phyloP scores from a whole-genome alignment of 2,113 vertebrate genomes.

The Noturus placidus region DNA sequence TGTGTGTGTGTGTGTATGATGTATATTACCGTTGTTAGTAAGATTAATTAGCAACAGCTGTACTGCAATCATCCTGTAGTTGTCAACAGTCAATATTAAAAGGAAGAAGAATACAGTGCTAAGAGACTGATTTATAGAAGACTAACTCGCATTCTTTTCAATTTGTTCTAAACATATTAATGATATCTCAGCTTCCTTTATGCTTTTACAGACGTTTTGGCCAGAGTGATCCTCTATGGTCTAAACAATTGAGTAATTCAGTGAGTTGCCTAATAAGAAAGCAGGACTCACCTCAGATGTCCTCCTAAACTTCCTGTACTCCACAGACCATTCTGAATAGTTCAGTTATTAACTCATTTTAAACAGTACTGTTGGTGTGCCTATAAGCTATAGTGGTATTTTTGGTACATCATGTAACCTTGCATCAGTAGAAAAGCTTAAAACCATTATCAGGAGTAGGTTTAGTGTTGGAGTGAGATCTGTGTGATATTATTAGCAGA shows the following conservation, averaged over 20 bases:
- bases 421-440: not conserved
- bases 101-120: too few relatives aligned
- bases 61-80: too few relatives aligned
- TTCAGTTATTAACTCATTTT: not conserved
- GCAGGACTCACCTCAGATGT: not conserved
- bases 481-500: constrained; percentile 25
- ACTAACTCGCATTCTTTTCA: too few relatives aligned
- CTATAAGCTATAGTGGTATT: not conserved
- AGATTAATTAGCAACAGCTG: too few relatives aligned
- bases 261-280: constrained; percentile 4
- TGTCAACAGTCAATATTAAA: too few relatives aligned
- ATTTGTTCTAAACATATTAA: not conserved
- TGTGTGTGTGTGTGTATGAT: too few relatives aligned
- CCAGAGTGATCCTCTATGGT: not conserved
- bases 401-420: not conserved
- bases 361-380: not conserved
- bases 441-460: constrained; percentile 13
- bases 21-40: too few relatives aligned
- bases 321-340: not conserved
- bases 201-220: not conserved
- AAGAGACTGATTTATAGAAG: too few relatives aligned
- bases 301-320: not conserved
- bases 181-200: not conserved
- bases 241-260: not conserved
- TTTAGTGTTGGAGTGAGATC: constrained; percentile 11